Percentiles rank a stretch among this genome's conserved stretches.
phyloP scores from a whole-genome alignment of 2,797 vertebrate genomes.

The Phaenicophaeus curvirostris region DNA sequence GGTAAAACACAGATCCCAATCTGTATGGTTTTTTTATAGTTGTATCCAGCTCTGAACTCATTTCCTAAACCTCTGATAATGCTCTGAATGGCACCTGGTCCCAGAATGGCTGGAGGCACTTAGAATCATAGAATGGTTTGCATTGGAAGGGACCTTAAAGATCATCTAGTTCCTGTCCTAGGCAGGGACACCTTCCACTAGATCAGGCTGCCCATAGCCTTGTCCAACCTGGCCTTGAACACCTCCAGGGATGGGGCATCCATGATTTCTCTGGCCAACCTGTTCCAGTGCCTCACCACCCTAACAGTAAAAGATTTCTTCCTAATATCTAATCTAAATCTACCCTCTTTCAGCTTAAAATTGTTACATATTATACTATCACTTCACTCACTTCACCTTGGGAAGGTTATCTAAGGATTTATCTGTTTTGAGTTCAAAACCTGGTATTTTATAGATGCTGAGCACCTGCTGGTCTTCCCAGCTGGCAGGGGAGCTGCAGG shows the following conservation, averaged over 20 bases:
- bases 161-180: too few species aligned
- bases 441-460: neutral
- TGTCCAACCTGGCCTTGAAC: too few species aligned
- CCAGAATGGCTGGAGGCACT: neutral
- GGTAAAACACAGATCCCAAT: neutral
- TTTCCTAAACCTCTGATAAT: constrained; percentile 11
- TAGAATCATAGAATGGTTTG: neutral
- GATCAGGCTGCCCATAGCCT: too few species aligned
- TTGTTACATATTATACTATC: too few species aligned
- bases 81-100: neutral
- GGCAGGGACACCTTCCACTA: too few species aligned
- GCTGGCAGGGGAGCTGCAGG: neutral
- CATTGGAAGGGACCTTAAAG: too few species aligned
- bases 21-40: neutral
- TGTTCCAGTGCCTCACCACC: too few species aligned
- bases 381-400: neutral
- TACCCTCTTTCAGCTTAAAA: too few species aligned
- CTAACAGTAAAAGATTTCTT: too few species aligned
- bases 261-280: too few species aligned
- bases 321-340: too few species aligned
- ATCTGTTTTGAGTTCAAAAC: neutral
- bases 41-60: neutral
- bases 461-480: neutral
- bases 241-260: too few species aligned
- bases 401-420: neutral